These are phyloP conservation scores for Tortricodes alternella DNA, from an alignment of 2,888 invertebrate species.

Conservation along the genomic window DNA sequence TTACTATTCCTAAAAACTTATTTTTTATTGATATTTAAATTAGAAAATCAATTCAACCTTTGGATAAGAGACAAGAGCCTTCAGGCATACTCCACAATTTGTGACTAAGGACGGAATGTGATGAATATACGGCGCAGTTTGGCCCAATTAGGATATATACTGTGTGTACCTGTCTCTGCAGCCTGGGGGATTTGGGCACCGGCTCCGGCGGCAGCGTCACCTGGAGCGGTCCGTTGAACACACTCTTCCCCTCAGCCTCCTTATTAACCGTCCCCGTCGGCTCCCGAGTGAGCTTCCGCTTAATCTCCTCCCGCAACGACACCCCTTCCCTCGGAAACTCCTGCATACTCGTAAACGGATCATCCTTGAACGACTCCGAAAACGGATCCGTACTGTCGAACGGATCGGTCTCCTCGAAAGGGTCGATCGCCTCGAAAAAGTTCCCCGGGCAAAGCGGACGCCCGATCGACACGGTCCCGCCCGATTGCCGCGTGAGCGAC, in stretches of 20 bases:
- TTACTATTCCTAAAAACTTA: too few species aligned
- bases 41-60: too few species aligned
- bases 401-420: constrained; percentile 87
- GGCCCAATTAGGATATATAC: too few species aligned
- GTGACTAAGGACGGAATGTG: too few species aligned
- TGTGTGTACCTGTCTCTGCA: constrained; percentile 72
- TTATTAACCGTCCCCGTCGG: constrained; percentile 43
- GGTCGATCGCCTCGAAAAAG: constrained; percentile 79
- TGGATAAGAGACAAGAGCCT: too few species aligned
- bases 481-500: constrained; percentile 74
- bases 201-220: constrained; percentile 87
- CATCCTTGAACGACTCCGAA: constrained; percentile 83
- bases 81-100: too few species aligned
- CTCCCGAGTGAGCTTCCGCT: constrained; percentile 51
- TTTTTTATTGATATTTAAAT: too few species aligned
- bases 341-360: constrained; percentile 82
- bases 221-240: constrained; percentile 86
- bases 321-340: constrained; percentile 58
- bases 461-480: constrained; percentile 74
- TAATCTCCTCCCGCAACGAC: constrained; percentile 51
- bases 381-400: constrained; percentile 88
- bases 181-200: constrained; percentile 67
- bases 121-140: too few species aligned
- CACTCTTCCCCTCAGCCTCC: constrained; percentile 57
- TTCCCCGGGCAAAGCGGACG: constrained; percentile 57